Base-by-base conservation (phyloP, 2,113 vertebrate genomes). In the Triplophysa rosa region DNA sequence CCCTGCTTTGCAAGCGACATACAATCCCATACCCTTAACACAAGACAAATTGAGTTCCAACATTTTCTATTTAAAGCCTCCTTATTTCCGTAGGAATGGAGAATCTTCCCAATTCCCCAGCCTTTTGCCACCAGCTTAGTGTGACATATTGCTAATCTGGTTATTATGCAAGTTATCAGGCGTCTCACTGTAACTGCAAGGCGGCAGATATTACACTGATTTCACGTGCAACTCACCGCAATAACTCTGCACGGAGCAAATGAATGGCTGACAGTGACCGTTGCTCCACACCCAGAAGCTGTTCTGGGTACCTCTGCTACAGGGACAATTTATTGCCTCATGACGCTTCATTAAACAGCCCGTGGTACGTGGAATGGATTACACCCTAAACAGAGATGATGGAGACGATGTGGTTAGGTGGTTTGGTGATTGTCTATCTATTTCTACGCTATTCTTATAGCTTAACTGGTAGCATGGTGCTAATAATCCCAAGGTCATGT, bases 131-230 rank as follows among this genome's bases (percentile, higher is more conserved):
- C 87, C 75, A 89, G 90, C 91, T 93, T 93, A 91, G 86, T 85
- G 82, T 93, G 90, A 93, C 91, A 93, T 89, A 91, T 91, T 88
- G 89, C 87, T 92, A 92, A 92, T 91, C 89, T 91, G 90, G 90
- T 90, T 91, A 92, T 93, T 93, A 92, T 91, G 89, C 89, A 91
- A 92, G 92, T 91, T 87, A 90, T 91, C 90, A 92, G 87, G 80
- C 82, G 66, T 90, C 87, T 87, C 84, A 84, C 82, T 92, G 88
- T 90, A 83, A 89, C 87, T 80, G 87, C 86, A 81, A 19, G 77
- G 72, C 78, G 71, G 71, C 80, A 87, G 86, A 90, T 89, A 90
- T 89, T 88, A 87, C 89, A 83, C 84, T 85, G 87, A 83, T 89
- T 90, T 89, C 85, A 80, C 86, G 85, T 91, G 86, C 83, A 83